phyloP scores from a whole-genome alignment of 1,140 invertebrate species.

The Paracyclopina nana region DNA sequence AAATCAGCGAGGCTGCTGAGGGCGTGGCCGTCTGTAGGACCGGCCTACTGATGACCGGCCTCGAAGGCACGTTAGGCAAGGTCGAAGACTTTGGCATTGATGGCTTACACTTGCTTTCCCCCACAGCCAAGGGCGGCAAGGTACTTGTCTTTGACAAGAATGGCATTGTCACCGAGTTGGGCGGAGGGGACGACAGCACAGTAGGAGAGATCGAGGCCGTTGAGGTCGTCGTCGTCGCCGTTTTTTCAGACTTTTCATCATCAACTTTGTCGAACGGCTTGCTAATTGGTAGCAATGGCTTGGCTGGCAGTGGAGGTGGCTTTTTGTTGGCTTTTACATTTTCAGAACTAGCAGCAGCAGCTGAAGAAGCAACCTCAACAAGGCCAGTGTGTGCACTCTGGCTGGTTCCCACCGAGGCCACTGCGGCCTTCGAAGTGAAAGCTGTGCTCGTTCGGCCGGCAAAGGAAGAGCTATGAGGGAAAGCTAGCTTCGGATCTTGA shows the following conservation, averaged over 20 bases:
- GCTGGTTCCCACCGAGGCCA: too few relatives aligned
- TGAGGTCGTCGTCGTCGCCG: not conserved
- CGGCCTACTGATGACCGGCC: constrained; percentile 54
- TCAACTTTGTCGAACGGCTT: too few relatives aligned
- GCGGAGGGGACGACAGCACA: not conserved
- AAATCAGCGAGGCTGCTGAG: constrained; percentile 45
- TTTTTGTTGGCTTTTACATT: too few relatives aligned
- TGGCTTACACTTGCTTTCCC: not conserved
- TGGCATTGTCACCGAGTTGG: too few relatives aligned
- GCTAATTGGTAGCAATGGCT: too few relatives aligned
- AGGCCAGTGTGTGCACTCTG: too few relatives aligned
- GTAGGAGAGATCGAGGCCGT: not conserved
- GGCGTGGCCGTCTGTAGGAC: constrained; percentile 54
- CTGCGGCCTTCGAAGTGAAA: too few relatives aligned
- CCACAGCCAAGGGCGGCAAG: constrained; percentile 16
- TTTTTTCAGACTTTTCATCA: too few relatives aligned
- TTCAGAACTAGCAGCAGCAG: too few relatives aligned
- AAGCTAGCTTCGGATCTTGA: constrained; percentile 11
- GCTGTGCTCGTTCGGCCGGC: too few relatives aligned
- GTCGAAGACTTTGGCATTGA: not conserved
- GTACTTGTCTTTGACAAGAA: not conserved
- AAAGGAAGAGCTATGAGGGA: constrained; percentile 13
- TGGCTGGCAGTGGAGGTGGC: too few relatives aligned
- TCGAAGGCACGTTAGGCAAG: constrained; percentile 29
- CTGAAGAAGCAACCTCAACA: too few relatives aligned